A percentile compares a stretch with the other conserved stretches of the same genome.
These are phyloP conservation scores for Procambarus virginalis DNA, from an alignment of 1,140 invertebrate species.

Conservation along the genomic window DNA sequence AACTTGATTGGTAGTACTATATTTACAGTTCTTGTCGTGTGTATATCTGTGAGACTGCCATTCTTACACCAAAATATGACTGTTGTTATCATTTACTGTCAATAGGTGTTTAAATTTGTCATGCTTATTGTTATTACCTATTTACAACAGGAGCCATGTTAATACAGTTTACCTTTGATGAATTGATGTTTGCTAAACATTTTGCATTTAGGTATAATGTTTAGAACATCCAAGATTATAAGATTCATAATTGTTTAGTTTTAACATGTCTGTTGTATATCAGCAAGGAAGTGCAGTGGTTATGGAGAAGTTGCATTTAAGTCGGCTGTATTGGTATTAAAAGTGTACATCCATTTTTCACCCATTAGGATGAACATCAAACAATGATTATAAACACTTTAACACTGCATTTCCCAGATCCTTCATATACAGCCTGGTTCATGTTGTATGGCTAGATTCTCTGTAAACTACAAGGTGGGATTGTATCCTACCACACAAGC, in stretches of 20 bases:
- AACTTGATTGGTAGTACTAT: background rate
- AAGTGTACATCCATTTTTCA: background rate
- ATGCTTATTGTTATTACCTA: background rate
- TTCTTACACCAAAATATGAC: background rate
- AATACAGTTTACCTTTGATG: background rate
- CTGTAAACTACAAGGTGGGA: slow-evolving; percentile 1
- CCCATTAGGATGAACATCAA: background rate
- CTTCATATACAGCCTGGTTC: slow-evolving; percentile 25
- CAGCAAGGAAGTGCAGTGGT: background rate
- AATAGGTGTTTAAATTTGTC: background rate
- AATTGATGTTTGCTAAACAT: background rate
- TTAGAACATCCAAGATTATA: background rate
- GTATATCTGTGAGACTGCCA: background rate
- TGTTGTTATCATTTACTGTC: background rate
- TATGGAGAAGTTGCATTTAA: background rate
- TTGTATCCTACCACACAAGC: slow-evolving; percentile 6
- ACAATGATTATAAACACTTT: background rate
- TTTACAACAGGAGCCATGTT: background rate
- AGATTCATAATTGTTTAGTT: background rate
- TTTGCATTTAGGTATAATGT: background rate
- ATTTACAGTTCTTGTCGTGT: background rate
- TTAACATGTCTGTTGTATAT: background rate
- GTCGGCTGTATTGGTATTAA: background rate
- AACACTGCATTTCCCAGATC: slow-evolving; percentile 39
- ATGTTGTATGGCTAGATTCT: background rate